These are phyloP conservation scores for Trididemnum nubilum DNA, from an alignment of 23 tunicate genomes.

Conservation along the genomic window DNA sequence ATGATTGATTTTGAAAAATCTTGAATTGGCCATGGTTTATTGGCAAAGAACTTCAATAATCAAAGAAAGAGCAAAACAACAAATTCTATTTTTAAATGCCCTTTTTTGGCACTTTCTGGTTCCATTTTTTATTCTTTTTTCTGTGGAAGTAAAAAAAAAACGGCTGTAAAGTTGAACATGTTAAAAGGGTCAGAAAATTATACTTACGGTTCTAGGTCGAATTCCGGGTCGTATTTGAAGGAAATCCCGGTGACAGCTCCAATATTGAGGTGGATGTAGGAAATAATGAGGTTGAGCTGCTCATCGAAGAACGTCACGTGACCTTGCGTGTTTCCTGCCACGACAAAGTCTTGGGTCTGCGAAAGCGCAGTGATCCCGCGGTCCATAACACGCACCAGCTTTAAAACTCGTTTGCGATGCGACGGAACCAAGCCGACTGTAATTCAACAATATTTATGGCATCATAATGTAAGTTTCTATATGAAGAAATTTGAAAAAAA, in stretches of 20 bases:
- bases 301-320: slow-evolving; percentile 77
- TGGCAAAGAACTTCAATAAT: too few relatives aligned
- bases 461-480: too few relatives aligned
- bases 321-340: slow-evolving; percentile 72
- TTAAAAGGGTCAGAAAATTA: background rate
- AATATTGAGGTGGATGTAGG: slow-evolving; percentile 38
- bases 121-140: too few relatives aligned
- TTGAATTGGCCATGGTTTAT: too few relatives aligned
- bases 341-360: slow-evolving; percentile 60
- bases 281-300: slow-evolving; percentile 61
- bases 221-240: slow-evolving; percentile 63
- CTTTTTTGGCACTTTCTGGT: too few relatives aligned
- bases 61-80: too few relatives aligned
- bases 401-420: slow-evolving; percentile 55
- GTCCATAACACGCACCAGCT: slow-evolving; percentile 73
- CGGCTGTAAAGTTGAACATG: too few relatives aligned
- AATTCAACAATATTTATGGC: too few relatives aligned
- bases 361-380: slow-evolving; percentile 64
- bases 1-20: too few relatives aligned
- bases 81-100: too few relatives aligned
- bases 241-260: slow-evolving; percentile 67
- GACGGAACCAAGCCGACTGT: slow-evolving; percentile 21
- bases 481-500: too few relatives aligned
- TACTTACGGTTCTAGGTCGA: slow-evolving; percentile 34
- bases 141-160: too few relatives aligned